A percentile compares a stretch with the other conserved stretches of the same genome.
phyloP scores from a whole-genome alignment of 2,888 invertebrate genomes.

The Eupsilia transversa region DNA sequence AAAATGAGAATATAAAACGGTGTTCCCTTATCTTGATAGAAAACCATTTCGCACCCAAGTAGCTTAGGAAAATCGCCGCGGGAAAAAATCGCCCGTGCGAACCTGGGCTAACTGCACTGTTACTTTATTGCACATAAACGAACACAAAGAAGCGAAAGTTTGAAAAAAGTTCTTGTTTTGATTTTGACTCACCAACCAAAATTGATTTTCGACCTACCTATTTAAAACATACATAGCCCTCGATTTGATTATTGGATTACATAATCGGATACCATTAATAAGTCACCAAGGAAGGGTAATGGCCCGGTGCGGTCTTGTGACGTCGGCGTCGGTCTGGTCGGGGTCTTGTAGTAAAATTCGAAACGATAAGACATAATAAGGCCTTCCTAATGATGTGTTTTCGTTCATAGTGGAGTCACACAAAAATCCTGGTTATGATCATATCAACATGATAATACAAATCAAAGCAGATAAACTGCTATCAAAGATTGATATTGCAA shows the following conservation, averaged over 20 bases:
- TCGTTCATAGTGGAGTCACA: not conserved
- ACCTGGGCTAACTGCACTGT: no score
- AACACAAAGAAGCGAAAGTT: no score
- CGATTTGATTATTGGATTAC: slow-evolving; percentile 10
- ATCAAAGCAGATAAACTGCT: slow-evolving; percentile 40
- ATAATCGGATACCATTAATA: slow-evolving; percentile 10
- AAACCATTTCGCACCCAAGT: no score
- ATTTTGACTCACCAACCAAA: not conserved
- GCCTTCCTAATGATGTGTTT: not conserved
- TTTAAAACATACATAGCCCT: not conserved
- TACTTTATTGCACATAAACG: no score
- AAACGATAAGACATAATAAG: not conserved
- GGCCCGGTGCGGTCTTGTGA: not conserved
- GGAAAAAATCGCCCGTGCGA: no score
- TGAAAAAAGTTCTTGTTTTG: not conserved
- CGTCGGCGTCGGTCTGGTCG: not conserved
- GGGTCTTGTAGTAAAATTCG: not conserved
- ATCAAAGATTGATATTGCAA: slow-evolving; percentile 35
- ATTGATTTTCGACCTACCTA: not conserved
- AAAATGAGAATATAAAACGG: no score
- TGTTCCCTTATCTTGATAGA: no score
- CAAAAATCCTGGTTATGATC: slow-evolving; percentile 1
- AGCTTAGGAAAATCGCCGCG: no score
- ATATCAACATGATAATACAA: slow-evolving; percentile 34
- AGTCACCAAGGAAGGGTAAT: not conserved